Evolutionary conservation across 2,113 vertebrate genomes (phyloP).

Genomic region (Megalops atlanticus): DNA sequence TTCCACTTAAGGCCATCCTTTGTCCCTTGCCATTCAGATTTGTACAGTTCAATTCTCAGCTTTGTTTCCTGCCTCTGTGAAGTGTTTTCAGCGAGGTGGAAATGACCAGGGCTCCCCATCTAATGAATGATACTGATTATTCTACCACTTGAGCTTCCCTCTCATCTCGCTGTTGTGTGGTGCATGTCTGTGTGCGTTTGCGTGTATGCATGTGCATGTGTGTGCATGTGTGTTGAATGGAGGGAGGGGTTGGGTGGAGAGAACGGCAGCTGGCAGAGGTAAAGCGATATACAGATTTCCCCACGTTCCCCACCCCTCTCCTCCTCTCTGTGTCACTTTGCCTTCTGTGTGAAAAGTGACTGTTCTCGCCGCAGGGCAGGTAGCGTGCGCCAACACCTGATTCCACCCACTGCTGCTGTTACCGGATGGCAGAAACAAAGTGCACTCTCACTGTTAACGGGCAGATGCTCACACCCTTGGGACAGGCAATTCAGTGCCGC

Average conservation of each 20-base stretch:
- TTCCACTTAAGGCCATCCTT: background rate
- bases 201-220: background rate
- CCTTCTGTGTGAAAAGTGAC: background rate
- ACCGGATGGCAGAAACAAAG: slow-evolving; percentile 13
- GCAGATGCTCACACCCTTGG: background rate
- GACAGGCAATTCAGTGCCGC: background rate
- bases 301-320: background rate
- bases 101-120: slow-evolving; percentile 20
- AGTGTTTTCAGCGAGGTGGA: slow-evolving; percentile 18
- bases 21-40: slow-evolving; percentile 1
- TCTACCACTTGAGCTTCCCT: background rate
- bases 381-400: slow-evolving; percentile 42
- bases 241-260: too few relatives aligned
- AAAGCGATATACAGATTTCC: background rate
- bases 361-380: slow-evolving; percentile 41
- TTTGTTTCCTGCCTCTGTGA: slow-evolving; percentile 2
- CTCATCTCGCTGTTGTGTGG: background rate
- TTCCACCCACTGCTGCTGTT: slow-evolving; percentile 47
- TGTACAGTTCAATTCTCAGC: background rate
- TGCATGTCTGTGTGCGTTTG: background rate
- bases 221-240: background rate
- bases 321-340: slow-evolving; percentile 7
- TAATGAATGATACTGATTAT: slow-evolving; percentile 38
- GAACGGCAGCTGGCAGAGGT: background rate
- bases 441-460: background rate